phyloP scores from a whole-genome alignment of 2,797 vertebrate species.

The Coreius guichenoti region DNA sequence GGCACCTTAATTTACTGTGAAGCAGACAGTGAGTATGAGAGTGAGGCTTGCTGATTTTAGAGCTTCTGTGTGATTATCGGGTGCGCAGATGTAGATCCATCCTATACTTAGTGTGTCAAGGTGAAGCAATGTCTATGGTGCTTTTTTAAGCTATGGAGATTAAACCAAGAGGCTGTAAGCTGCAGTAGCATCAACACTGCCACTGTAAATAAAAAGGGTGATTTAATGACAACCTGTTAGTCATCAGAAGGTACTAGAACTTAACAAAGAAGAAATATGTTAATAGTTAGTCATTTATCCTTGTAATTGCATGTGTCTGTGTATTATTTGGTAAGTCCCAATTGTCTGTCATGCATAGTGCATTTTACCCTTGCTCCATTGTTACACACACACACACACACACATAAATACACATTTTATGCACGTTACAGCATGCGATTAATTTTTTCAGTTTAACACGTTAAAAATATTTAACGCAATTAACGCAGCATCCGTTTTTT shows the following conservation, averaged over 20 bases:
- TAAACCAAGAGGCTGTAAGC: slow-evolving; percentile 24
- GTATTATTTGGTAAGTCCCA: not conserved
- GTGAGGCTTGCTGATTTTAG: slow-evolving; percentile 9
- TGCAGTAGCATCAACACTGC: not conserved
- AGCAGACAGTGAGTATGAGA: not conserved
- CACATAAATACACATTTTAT: no score
- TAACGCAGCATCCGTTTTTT: no score
- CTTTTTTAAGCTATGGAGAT: slow-evolving; percentile 29
- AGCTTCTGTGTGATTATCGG: slow-evolving; percentile 41
- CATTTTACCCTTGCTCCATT: not conserved
- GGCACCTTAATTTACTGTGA: slow-evolving; percentile 5
- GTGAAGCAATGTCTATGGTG: slow-evolving; percentile 32
- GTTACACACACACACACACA: no score
- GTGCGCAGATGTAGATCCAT: slow-evolving; percentile 26
- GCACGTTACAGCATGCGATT: no score
- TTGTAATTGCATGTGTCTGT: slow-evolving; percentile 3
- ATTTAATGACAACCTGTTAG: slow-evolving; percentile 9
- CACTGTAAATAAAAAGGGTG: slow-evolving; percentile 13
- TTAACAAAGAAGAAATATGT: not conserved
- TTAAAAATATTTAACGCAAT: no score
- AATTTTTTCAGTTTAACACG: no score
- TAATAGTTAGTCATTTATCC: not conserved
- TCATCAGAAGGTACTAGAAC: not conserved
- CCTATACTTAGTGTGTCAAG: slow-evolving; percentile 46
- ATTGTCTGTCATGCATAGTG: not conserved